phyloP scores from a whole-genome alignment of 2,888 invertebrate genomes.

The Amiota communis region DNA sequence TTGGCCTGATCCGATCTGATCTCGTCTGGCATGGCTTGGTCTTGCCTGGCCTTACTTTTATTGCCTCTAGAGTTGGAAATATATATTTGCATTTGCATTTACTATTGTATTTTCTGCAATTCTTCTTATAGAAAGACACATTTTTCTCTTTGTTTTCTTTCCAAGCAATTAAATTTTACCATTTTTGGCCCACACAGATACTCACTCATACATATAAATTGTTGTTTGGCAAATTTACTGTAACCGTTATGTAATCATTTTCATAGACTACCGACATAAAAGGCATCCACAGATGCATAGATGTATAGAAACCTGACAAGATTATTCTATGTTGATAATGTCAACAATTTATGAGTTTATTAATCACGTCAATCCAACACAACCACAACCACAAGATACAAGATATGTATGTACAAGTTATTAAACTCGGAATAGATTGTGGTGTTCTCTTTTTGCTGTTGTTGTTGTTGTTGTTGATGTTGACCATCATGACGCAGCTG shows the following conservation, averaged over 20 bases:
- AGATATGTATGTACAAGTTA: too few species aligned
- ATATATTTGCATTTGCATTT: slow-evolving; percentile 8
- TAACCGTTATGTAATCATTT: slow-evolving; percentile 23
- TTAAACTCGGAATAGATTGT: neutral
- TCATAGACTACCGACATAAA: neutral
- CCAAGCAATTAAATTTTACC: neutral
- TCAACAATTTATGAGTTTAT: slow-evolving; percentile 18
- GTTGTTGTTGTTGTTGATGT: neutral
- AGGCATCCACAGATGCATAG: neutral
- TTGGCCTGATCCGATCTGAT: neutral
- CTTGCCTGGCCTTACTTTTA: neutral
- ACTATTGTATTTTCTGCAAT: too few species aligned
- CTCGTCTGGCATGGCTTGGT: neutral
- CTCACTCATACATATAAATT: slow-evolving; percentile 4
- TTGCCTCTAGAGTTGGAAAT: neutral
- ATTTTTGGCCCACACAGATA: slow-evolving; percentile 16
- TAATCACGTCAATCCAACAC: neutral
- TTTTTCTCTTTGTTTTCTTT: too few species aligned
- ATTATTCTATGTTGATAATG: slow-evolving; percentile 3
- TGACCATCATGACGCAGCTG: neutral
- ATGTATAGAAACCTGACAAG: neutral
- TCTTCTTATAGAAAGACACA: too few species aligned
- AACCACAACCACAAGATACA: too few species aligned
- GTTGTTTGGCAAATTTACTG: neutral
- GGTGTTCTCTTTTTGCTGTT: neutral